A percentile compares a stretch with the other conserved stretches of the same genome.
phyloP scores from a whole-genome alignment of 2,113 vertebrate genomes.

The Xenopus tropicalis region UCB_Xtro_10.0 CM004449.2:104143501-104144000 shows the following conservation, averaged over 20 bases:
- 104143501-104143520: not conserved
- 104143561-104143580: not conserved
- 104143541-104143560: not conserved
- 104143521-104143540: not conserved
- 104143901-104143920: slow-evolving; percentile 9
- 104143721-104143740: not conserved
- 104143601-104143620: not conserved
- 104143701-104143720: not conserved
- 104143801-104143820: not conserved
- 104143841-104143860: not conserved
- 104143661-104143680: not conserved
- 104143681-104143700: not conserved
- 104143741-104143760: not conserved
- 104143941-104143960: not conserved
- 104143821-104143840: slow-evolving; percentile 3
- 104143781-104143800: not conserved
- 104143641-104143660: not conserved
- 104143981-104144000: too few relatives aligned
- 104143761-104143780: not conserved
- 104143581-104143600: not conserved
- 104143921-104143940: not conserved
- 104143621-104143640: not conserved
- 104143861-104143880: slow-evolving; percentile 11
- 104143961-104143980: not conserved
- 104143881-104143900: slow-evolving; percentile 15